Evolutionary conservation across 2,113 vertebrate species (phyloP).

Genomic region (Apodemus sylvaticus): DNA sequence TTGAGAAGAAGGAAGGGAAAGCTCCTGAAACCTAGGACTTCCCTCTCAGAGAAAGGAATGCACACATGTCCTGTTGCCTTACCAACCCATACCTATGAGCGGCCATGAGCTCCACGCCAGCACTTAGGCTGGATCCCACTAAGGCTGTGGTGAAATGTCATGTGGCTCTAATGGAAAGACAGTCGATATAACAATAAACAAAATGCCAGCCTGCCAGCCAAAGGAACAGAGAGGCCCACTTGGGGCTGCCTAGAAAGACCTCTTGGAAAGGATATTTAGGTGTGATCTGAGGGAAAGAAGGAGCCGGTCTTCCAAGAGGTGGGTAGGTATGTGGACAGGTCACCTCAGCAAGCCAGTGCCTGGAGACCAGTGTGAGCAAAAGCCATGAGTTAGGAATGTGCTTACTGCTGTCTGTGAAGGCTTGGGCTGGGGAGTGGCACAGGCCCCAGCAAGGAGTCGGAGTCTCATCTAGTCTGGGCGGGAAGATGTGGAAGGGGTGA

Average conservation of each 20-base stretch:
- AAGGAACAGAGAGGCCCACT: neutral
- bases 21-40: neutral
- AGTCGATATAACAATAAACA: neutral
- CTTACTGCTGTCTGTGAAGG: no score
- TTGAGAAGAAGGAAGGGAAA: neutral
- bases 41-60: neutral
- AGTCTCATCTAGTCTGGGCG: neutral
- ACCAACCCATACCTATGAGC: neutral
- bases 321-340: fast-evolving
- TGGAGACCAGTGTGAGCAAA: neutral
- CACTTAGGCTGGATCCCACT: neutral
- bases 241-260: neutral
- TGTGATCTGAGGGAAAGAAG: neutral
- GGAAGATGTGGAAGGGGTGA: neutral
- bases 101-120: neutral
- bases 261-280: neutral
- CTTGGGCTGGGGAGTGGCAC: neutral
- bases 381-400: neutral
- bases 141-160: neutral
- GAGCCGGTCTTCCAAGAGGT: fast-evolving
- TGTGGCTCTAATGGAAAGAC: neutral
- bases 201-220: neutral
- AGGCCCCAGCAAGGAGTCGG: neutral
- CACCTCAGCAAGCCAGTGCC: fast-evolving
- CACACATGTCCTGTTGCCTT: neutral